Evolutionary conservation across 2,888 invertebrate genomes (phyloP), one percentile per base, ranked within the genome.

Genomic region (Leptothorax acervorum): DNA sequence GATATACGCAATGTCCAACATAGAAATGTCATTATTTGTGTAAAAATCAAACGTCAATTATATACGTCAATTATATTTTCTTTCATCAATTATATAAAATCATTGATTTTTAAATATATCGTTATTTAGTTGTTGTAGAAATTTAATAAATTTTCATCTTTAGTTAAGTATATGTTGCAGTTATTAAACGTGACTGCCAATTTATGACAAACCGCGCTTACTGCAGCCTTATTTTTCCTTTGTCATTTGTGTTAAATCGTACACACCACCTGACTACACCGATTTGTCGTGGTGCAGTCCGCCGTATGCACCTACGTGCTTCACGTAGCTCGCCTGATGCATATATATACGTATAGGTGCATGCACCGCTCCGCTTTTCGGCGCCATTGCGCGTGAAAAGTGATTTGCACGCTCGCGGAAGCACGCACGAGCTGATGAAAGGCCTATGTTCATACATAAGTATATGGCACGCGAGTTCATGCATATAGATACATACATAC

Each of bases 331-430:
- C 65, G 74, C 57, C 63, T 60, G 39, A 48, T 65, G 71, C 66
- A 55, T 23, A 48, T 23, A 55, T 65, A 62, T 42, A 57, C 28
- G 74, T 81, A 71, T 39, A 68, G 35, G 71, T 65, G 66, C 75
- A 65, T 51, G 78, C 76, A 76, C 83, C 65, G 65, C 85, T 66
- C 74, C 78, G 85, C 81, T 88, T 84, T 86, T 87, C 83, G 87
- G 70, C 79, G 83, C 62, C 85, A 82, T 83, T 70, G 86, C 86
- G 90, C 89, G 88, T 88, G 89, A 88, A 90, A 90, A 89, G 89
- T 88, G 85, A 90, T 90, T 91, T 88, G 81, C 91, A 85, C 85
- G 83, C 73, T 85, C 82, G 85, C 84, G 84, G 75, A 87, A 89
- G 85, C 83, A 66, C 79, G 68, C 57, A 48, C 57, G 63, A 83